A percentile compares a stretch with the other conserved stretches of the same genome.
phyloP scores from a whole-genome alignment of 2,797 vertebrate species.

The Alfaro cultratus region DNA sequence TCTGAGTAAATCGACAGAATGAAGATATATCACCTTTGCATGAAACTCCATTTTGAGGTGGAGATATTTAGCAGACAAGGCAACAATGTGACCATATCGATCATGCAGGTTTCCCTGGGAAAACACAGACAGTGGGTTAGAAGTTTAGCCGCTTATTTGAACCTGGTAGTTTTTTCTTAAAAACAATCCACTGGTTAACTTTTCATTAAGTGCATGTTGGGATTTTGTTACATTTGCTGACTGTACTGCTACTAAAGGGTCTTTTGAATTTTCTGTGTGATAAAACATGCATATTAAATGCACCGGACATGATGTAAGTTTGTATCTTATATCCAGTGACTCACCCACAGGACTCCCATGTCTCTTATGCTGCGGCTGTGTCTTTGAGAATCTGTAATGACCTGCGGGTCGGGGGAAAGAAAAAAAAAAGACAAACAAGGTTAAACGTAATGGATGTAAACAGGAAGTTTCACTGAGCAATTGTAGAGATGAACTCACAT shows the following conservation, averaged over 20 bases:
- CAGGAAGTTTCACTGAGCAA: rapidly evolving
- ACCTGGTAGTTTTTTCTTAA: neutral
- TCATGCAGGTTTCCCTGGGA: conserved; percentile 91
- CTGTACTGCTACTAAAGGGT: neutral
- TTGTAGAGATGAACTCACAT: conserved; percentile 52
- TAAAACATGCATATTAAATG: neutral
- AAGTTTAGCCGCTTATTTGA: neutral
- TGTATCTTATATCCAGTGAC: conserved; percentile 75
- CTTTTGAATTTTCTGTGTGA: neutral
- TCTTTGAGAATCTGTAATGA: conserved; percentile 88
- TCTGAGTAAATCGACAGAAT: neutral
- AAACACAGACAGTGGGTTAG: neutral
- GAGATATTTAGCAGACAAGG: conserved; percentile 87
- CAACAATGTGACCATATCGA: conserved; percentile 94
- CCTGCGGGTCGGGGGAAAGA: conserved; percentile 68
- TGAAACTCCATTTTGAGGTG: conserved; percentile 95
- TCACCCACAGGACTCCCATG: conserved; percentile 92
- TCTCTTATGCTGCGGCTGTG: conserved; percentile 88
- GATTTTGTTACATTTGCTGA: neutral
- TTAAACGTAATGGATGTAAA: neutral
- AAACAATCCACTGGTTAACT: neutral
- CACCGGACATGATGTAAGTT: neutral
- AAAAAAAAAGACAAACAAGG: neutral
- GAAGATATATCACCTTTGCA: conserved; percentile 80
- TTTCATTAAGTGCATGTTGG: neutral